Base-by-base conservation (phyloP, 2,888 invertebrate species). In the Dyspetes luteomarginatus region DNA sequence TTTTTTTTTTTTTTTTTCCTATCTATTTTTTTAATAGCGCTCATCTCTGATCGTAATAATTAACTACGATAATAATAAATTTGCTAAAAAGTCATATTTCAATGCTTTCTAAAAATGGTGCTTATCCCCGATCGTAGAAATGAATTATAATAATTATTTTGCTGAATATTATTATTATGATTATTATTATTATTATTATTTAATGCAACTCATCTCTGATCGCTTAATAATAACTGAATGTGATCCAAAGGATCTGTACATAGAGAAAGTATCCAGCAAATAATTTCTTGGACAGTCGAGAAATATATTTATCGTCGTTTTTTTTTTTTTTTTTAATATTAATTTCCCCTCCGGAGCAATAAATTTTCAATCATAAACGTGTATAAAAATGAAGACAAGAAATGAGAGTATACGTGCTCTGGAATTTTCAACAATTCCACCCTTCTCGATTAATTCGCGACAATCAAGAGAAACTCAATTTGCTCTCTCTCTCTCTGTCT, bases 391-490 rank as follows among this genome's bases (percentile, higher is more conserved):
- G 30, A 48, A 5, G 58, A 36, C 67, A 22, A 52, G 12, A 24
- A 65, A 69, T 17, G 36, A 43, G 64, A 67, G 56, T 7, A 50
- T 45, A 43, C 64, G 45, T 64, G 77, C 36, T 60, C 36, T 45
- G 17, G 41, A 22, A 26, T 62, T 48, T 24, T 56, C 41, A 72
- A 81, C 76, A 48, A 72, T 80, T 62, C 52, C n/a, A 56, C 74
- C 22, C 67, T 26, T 60, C 52, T 78, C 72, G 36, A 28, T 55
- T 65, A 65, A 67, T 62, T 56, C 50, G 67, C 45, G n/a, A n/a
- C 68, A 72, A 64, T 76, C 72, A 36, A 76, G 82, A 80, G 82
- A 82, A 82, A 82, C 76, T 80, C 76, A 7, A 48, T 67, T 55
- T 41, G 67, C 58, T 52, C 24, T 52, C 41, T 36, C 58, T 9